Percentiles rank a stretch among this genome's conserved stretches.
Evolutionary conservation across 2,888 invertebrate genomes (phyloP).

Genomic region (Apeira syringaria): DNA sequence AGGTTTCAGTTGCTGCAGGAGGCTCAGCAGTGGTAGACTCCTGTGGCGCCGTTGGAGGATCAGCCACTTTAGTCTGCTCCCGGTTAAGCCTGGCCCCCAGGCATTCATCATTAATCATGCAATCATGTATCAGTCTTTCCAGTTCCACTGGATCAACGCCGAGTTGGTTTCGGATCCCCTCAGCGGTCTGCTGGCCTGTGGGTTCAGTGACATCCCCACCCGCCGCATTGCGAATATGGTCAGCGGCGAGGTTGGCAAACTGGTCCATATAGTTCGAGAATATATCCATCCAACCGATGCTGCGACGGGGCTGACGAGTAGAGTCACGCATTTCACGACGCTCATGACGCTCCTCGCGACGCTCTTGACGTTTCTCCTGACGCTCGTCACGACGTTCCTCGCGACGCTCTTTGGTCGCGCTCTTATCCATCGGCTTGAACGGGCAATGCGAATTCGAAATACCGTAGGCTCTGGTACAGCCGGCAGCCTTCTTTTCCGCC

Average conservation of each 20-base stretch:
- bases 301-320: constrained; percentile 35
- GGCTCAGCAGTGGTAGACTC: constrained; percentile 8
- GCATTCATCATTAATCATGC: background rate
- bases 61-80: background rate
- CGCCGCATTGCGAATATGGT: constrained; percentile 43
- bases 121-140: constrained; percentile 2
- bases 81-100: background rate
- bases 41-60: constrained; percentile 5
- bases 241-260: constrained; percentile 77
- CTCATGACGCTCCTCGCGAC: constrained; percentile 31
- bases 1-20: constrained; percentile 4
- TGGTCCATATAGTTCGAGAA: constrained; percentile 79
- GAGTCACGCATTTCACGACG: constrained; percentile 41
- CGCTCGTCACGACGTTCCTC: constrained; percentile 39
- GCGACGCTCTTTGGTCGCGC: constrained; percentile 36
- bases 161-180: background rate
- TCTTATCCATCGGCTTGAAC: constrained; percentile 1
- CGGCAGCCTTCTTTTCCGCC: constrained; percentile 35
- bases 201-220: background rate
- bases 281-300: constrained; percentile 71
- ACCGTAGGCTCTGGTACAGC: background rate
- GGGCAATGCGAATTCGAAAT: background rate
- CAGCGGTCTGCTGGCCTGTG: background rate
- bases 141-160: constrained; percentile 1
- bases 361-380: constrained; percentile 26